Evolutionary conservation across 1,140 invertebrate species (phyloP), one percentile per base, ranked within the genome.

Genomic region (Kradibia gibbosae): DNA sequence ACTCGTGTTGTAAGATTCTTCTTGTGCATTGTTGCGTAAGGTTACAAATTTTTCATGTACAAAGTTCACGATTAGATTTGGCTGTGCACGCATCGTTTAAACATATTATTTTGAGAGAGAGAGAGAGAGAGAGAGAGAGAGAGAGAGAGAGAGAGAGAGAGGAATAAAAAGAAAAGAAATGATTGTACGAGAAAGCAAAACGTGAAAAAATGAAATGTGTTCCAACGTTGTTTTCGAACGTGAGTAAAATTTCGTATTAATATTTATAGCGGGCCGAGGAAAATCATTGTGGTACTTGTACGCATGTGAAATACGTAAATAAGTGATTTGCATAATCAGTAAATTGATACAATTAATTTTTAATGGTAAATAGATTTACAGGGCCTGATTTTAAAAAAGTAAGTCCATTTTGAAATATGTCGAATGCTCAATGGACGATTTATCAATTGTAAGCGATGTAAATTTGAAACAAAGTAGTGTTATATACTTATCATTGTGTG

Each of bases 1-100:
- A 28, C 28, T 45, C 42, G 22, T 65, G n/a, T 39, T 28, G 13
- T n/a, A 31, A 36, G 28, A 71, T 79, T 70, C 50, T 57, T 55
- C 70, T 72, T 50, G 57, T 25, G 34, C 20, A 25, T 39, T 20
- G 39, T 74, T 80, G 78, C 78, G 71, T 74, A 80, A 80, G 42
- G 25, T 45, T 62, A 74, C 71, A 65, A 80, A 80, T 65, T 80
- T 74, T 80, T 72, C 78, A 73, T 74, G n/a, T 80, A 28, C 36
- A 50, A 62, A n/a, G 50, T 53, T 31, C 25, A 0, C 57, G 78
- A 80, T 80, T 74, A 80, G 78, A 80, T 80, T 55, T 15, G 42
- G 8, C 25, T 39, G n/a, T 31, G 34, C 25, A 57, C 50, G 36
- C 55, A 39, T 22, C n/a, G 36, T 20, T 62, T 28, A 5, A 48